Conservation (phyloP, 2,888 invertebrate genomes). For the Venusia cambrica region DNA sequence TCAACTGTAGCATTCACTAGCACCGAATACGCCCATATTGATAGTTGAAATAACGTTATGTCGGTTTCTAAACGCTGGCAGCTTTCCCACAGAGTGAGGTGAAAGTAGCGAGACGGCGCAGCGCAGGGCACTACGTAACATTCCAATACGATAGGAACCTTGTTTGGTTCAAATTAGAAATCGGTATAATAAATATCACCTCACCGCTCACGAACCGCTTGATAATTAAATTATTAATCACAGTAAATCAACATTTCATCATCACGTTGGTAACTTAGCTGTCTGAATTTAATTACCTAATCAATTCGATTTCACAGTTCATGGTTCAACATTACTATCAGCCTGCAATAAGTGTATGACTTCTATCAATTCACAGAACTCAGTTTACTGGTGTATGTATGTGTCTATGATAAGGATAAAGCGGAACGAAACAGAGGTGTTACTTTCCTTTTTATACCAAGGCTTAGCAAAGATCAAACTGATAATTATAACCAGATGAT, state of each 20-base stretch:
- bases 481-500: too few species aligned
- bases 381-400: too few species aligned
- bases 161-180: slow-evolving; percentile 45
- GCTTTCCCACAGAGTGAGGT: slow-evolving; percentile 71
- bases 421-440: too few species aligned
- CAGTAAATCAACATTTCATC: slow-evolving; percentile 11
- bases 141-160: slow-evolving; percentile 62
- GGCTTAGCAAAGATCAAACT: too few species aligned
- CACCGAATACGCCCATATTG: slow-evolving; percentile 26
- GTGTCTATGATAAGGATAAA: too few species aligned
- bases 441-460: too few species aligned
- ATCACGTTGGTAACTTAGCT: slow-evolving; percentile 1
- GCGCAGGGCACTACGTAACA: slow-evolving; percentile 56
- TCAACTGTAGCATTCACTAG: too few species aligned
- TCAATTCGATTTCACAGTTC: slow-evolving; percentile 1
- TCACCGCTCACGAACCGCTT: slow-evolving; percentile 11
- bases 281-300: slow-evolving; percentile 4
- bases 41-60: slow-evolving; percentile 50
- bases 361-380: too few species aligned
- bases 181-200: slow-evolving; percentile 36
- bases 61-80: slow-evolving; percentile 67
- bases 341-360: too few species aligned
- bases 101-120: slow-evolving; percentile 66
- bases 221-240: slow-evolving; percentile 13
- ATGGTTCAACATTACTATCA: background rate